Percentiles rank a stretch among this genome's conserved stretches.
phyloP scores from a whole-genome alignment of 2,113 vertebrate species.

The Pteropus alecto region DNA sequence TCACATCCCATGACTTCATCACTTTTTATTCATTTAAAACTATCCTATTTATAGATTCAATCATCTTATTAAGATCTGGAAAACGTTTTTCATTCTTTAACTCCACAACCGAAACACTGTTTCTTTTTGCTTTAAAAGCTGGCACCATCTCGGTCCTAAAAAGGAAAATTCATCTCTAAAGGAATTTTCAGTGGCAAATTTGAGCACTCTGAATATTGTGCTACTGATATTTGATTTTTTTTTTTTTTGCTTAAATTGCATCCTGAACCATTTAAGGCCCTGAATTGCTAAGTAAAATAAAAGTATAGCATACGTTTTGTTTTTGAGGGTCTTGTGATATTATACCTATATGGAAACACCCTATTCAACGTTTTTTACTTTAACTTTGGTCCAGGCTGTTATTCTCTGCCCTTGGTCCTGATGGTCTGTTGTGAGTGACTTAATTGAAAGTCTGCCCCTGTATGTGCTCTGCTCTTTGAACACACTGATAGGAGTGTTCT shows the following conservation, averaged over 20 bases:
- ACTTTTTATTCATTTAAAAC: slow-evolving; percentile 55
- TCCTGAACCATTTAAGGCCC: not conserved
- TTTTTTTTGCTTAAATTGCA: slow-evolving; percentile 39
- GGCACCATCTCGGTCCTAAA: slow-evolving; percentile 31
- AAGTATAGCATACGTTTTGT: slow-evolving; percentile 5
- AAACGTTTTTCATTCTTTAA: slow-evolving; percentile 70
- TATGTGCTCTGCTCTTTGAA: slow-evolving; percentile 20
- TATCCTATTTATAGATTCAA: slow-evolving; percentile 71
- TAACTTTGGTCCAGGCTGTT: not conserved
- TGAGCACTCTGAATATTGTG: slow-evolving; percentile 16
- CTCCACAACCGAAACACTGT: not conserved
- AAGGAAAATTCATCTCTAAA: slow-evolving; percentile 54
- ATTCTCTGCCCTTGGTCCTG: slow-evolving; percentile 14
- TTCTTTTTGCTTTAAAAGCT: slow-evolving; percentile 37
- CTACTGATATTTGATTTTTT: slow-evolving; percentile 1
- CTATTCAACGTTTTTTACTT: slow-evolving; percentile 4
- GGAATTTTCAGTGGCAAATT: slow-evolving; percentile 28
- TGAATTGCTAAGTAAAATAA: slow-evolving; percentile 25
- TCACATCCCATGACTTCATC: slow-evolving; percentile 61
- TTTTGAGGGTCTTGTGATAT: not conserved
- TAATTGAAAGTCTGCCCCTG: slow-evolving; percentile 12
- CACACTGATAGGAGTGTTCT: slow-evolving; percentile 30
- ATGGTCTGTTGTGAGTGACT: slow-evolving; percentile 8
- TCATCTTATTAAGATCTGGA: slow-evolving; percentile 72
- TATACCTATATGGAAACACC: not conserved